These are phyloP conservation scores for Pyxicephalus adspersus DNA, from an alignment of 2,113 vertebrate genomes.

Conservation along the genomic window DNA sequence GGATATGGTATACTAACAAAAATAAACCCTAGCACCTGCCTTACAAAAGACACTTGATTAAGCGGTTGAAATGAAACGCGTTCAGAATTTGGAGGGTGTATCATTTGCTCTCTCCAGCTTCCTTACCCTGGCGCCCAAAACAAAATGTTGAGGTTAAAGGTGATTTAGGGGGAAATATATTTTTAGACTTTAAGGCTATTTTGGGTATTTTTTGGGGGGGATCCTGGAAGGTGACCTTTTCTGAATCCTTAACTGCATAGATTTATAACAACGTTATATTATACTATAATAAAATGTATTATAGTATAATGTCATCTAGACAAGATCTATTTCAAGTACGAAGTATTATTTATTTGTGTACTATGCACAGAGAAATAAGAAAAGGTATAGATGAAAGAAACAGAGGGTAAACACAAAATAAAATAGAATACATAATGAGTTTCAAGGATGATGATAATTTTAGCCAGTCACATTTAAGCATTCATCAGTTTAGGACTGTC, in stretches of 20 bases:
- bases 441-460: too few species aligned
- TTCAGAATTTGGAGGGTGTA: slow-evolving; percentile 65
- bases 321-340: not conserved
- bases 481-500: too few species aligned
- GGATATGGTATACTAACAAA: slow-evolving; percentile 66
- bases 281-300: not conserved
- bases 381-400: too few species aligned
- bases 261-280: not conserved
- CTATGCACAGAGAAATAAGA: too few species aligned
- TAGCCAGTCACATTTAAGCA: too few species aligned
- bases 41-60: slow-evolving; percentile 72
- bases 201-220: slow-evolving; percentile 42
- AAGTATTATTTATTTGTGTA: too few species aligned
- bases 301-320: too few species aligned
- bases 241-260: slow-evolving; percentile 1
- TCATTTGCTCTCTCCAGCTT: slow-evolving; percentile 48
- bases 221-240: slow-evolving; percentile 45
- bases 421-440: too few species aligned
- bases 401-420: too few species aligned
- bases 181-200: slow-evolving; percentile 43
- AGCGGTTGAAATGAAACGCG: slow-evolving; percentile 64
- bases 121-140: slow-evolving; percentile 53
- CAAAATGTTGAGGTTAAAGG: slow-evolving; percentile 57
- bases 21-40: slow-evolving; percentile 74
- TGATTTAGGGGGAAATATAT: slow-evolving; percentile 53